These are phyloP conservation scores for Zaprionus bogoriensis DNA, from an alignment of 2,888 invertebrate species.

Conservation along the genomic window DNA sequence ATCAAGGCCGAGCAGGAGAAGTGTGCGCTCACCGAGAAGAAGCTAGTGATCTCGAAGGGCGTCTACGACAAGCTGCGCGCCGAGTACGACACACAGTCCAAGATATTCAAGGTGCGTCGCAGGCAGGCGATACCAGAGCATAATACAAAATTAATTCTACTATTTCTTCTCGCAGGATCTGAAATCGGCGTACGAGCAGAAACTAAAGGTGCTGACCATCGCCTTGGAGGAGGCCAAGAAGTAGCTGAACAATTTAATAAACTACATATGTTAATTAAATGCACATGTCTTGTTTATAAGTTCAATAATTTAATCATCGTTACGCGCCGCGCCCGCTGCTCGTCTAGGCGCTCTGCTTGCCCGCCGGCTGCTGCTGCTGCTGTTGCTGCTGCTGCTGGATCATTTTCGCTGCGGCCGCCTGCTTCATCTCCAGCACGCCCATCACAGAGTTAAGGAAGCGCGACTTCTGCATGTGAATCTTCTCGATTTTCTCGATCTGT, in stretches of 20 bases:
- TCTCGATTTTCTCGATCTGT: constrained; percentile 96
- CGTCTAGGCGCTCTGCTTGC: constrained; percentile 47
- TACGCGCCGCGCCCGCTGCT: constrained; percentile 25
- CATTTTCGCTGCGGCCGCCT: constrained; percentile 71
- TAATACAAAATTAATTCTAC: not conserved
- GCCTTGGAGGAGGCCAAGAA: constrained; percentile 76
- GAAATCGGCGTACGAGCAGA: constrained; percentile 87
- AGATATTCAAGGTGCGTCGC: constrained; percentile 87
- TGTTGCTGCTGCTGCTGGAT: constrained; percentile 70
- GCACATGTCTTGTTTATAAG: constrained; percentile 60
- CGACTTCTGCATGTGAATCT: constrained; percentile 86
- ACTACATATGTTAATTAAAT: constrained; percentile 65
- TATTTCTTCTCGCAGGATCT: constrained; percentile 84
- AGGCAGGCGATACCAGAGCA: too few relatives aligned
- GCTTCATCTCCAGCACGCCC: constrained; percentile 90
- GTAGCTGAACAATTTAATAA: constrained; percentile 69
- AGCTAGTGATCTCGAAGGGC: constrained; percentile 88
- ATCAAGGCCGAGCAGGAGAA: constrained; percentile 89
- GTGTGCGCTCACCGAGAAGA: constrained; percentile 87
- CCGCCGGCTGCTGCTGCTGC: constrained; percentile 36
- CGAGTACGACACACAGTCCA: constrained; percentile 91
- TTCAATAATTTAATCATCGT: constrained; percentile 68
- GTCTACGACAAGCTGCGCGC: constrained; percentile 90
- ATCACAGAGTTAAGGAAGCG: constrained; percentile 90
- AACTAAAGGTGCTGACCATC: constrained; percentile 83